Percentiles rank a stretch among this genome's conserved stretches.
phyloP scores from a whole-genome alignment of 1,140 invertebrate species.

The Odontomachus brunneus region DNA sequence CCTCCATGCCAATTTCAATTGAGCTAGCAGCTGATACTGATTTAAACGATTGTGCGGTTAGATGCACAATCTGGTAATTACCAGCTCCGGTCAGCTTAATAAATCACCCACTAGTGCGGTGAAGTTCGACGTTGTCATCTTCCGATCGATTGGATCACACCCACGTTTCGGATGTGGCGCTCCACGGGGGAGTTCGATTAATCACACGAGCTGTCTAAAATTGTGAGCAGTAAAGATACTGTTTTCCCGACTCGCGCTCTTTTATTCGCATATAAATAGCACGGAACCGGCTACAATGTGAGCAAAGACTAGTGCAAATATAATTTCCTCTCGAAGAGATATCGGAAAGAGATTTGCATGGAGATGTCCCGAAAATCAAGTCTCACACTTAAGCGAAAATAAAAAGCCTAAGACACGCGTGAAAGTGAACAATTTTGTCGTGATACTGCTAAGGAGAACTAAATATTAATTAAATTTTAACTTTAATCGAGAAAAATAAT shows the following conservation, averaged over 20 bases:
- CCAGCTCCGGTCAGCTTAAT: constrained; percentile 10
- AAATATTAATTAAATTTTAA: not conserved
- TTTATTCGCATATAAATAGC: constrained; percentile 53
- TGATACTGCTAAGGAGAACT: not conserved
- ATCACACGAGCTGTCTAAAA: constrained; percentile 43
- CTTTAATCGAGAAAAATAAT: not conserved
- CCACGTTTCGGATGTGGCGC: constrained; percentile 25
- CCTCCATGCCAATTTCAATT: too few relatives aligned
- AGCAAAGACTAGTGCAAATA: constrained; percentile 67
- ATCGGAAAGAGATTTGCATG: constrained; percentile 80
- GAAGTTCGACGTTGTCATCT: constrained; percentile 49
- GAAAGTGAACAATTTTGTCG: constrained; percentile 15
- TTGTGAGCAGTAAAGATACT: constrained; percentile 14
- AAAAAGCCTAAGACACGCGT: not conserved
- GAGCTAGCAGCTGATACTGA: not conserved
- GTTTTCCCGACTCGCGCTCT: not conserved
- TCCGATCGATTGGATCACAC: constrained; percentile 50
- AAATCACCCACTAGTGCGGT: constrained; percentile 31
- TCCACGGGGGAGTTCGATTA: constrained; percentile 33
- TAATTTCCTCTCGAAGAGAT: constrained; percentile 75
- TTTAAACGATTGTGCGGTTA: constrained; percentile 8
- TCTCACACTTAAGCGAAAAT: constrained; percentile 9
- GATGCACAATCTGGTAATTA: constrained; percentile 27
- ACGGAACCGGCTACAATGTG: constrained; percentile 56
- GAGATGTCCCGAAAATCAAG: not conserved